phyloP scores from a whole-genome alignment of 2,797 vertebrate species.

The Tangara arthus region DNA sequence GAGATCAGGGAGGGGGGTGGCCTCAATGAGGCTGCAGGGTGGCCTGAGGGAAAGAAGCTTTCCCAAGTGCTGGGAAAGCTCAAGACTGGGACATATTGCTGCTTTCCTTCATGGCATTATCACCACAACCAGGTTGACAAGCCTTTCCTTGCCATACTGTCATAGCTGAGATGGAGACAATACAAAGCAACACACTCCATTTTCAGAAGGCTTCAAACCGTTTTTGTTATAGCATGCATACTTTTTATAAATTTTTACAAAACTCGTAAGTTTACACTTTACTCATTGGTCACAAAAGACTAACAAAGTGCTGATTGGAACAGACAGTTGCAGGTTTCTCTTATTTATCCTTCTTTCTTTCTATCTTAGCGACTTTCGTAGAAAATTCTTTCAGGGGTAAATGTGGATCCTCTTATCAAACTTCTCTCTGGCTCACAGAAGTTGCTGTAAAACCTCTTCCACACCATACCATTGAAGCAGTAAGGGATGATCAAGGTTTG shows the following conservation, averaged over 20 bases:
- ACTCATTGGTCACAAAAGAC: background rate
- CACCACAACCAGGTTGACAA: background rate
- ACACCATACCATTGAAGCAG: background rate
- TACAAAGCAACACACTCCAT: background rate
- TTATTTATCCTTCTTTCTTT: background rate
- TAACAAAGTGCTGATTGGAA: background rate
- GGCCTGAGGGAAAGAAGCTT: background rate
- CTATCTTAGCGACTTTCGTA: background rate
- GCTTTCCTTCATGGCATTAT: background rate
- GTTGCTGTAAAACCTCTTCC: background rate
- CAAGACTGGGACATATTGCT: background rate
- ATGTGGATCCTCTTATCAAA: background rate
- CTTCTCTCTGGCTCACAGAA: background rate
- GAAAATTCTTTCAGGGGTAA: background rate
- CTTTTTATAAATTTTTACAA: background rate
- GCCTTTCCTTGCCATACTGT: background rate
- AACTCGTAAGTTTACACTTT: background rate
- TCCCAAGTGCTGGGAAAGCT: background rate
- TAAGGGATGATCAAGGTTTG: background rate
- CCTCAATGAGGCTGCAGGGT: background rate
- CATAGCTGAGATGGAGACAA: background rate
- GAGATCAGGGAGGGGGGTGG: background rate
- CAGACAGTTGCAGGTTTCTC: background rate
- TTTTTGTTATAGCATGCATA: background rate
- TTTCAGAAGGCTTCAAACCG: background rate